Percentiles rank a stretch among this genome's conserved stretches.
phyloP scores from a whole-genome alignment of 2,797 vertebrate genomes.

The Poecilia gillii region DNA sequence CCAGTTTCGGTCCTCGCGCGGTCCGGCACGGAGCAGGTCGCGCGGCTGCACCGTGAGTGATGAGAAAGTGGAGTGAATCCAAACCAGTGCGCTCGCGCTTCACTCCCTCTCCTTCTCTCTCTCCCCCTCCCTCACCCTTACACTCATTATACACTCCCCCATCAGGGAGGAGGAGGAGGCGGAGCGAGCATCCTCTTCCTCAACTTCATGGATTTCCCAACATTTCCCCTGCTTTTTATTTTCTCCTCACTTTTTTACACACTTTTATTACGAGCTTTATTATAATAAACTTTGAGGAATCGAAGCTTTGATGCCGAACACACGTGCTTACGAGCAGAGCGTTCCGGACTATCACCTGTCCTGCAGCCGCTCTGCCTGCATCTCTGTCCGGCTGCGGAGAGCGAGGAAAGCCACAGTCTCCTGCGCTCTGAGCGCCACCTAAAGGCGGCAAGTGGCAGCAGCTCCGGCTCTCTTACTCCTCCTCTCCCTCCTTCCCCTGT shows the following conservation, averaged over 20 bases:
- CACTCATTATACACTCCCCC: constrained; percentile 38
- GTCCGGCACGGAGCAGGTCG: constrained; percentile 67
- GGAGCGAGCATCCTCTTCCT: constrained; percentile 59
- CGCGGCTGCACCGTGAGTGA: constrained; percentile 61
- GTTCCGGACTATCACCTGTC: constrained; percentile 1
- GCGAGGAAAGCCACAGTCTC: constrained; percentile 42
- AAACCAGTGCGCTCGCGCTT: constrained; percentile 60
- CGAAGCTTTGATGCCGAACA: constrained; percentile 1
- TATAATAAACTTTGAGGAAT: constrained; percentile 8
- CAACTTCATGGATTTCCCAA: constrained; percentile 58
- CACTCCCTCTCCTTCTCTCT: constrained; percentile 34
- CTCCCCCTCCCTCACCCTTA: constrained; percentile 22
- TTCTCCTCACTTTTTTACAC: neutral
- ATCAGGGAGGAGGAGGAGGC: constrained; percentile 34
- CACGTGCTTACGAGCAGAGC: neutral
- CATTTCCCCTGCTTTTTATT: constrained; percentile 11
- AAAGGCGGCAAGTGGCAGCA: constrained; percentile 58
- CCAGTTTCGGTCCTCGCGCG: constrained; percentile 57
- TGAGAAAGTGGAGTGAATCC: constrained; percentile 77
- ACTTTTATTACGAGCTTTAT: neutral
- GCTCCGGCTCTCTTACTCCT: neutral
- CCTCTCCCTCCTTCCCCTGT: neutral
- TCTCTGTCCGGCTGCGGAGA: constrained; percentile 27
- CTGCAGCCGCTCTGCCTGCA: neutral
- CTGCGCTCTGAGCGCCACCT: constrained; percentile 81